phyloP scores from a whole-genome alignment of 1,140 invertebrate species.

The Aphidius ervi region DNA sequence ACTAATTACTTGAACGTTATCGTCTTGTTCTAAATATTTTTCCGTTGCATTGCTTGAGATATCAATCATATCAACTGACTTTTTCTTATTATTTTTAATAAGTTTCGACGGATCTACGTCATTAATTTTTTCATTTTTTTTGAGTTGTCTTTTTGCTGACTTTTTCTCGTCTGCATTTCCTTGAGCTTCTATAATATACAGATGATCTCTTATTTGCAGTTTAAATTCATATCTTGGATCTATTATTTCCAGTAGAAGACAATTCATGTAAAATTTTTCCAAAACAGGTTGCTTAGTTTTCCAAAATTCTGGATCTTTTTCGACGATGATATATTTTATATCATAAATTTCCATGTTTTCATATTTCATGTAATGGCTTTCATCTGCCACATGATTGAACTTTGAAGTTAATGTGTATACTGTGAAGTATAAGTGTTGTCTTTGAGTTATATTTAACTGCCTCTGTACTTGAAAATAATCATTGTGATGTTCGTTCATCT shows the following conservation, averaged over 20 bases:
- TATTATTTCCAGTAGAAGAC: constrained; percentile 38
- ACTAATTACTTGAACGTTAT: too few species aligned
- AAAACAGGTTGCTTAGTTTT: constrained; percentile 23
- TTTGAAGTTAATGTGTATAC: constrained; percentile 30
- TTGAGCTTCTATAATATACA: constrained; percentile 25
- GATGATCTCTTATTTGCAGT: constrained; percentile 32
- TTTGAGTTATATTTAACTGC: constrained; percentile 29
- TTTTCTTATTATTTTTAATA: neutral
- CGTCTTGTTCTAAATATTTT: neutral
- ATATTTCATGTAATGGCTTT: too few species aligned
- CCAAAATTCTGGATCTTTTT: constrained; percentile 25
- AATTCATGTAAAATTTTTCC: constrained; percentile 35
- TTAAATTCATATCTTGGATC: constrained; percentile 32
- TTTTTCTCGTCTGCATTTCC: neutral
- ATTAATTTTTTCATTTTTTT: too few species aligned
- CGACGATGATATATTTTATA: constrained; percentile 15
- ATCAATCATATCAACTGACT: too few species aligned
- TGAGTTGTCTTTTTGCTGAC: neutral
- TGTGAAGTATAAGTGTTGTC: constrained; percentile 27
- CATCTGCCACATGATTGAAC: too few species aligned
- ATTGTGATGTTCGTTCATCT: constrained; percentile 27
- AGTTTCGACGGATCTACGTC: neutral
- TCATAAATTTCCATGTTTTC: too few species aligned
- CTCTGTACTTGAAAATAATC: constrained; percentile 36
- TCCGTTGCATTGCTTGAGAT: neutral